A percentile compares a stretch with the other conserved stretches of the same genome.
These are phyloP conservation scores for Thaumatotibia leucotreta DNA, from an alignment of 1,140 invertebrate genomes.

Conservation along the genomic window DNA sequence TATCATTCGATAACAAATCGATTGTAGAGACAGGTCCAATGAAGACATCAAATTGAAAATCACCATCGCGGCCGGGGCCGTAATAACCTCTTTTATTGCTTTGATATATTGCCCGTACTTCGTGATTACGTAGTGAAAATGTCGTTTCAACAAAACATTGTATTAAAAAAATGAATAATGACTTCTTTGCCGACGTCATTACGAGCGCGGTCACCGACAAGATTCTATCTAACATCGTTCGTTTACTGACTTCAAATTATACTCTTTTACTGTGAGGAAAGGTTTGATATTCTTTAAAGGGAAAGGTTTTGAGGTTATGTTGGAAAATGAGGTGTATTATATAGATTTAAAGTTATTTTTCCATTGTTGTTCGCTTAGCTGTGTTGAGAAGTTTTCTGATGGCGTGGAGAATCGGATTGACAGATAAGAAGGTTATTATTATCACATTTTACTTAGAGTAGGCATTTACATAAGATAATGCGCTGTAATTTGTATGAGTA, in stretches of 20 bases:
- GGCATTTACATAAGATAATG: conserved; percentile 64
- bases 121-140: conserved; percentile 73
- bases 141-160: conserved; percentile 73
- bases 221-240: conserved; percentile 56
- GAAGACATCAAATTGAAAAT: conserved; percentile 72
- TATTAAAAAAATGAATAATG: conserved; percentile 76
- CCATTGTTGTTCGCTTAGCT: conserved; percentile 14
- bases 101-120: conserved; percentile 70
- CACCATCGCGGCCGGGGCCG: conserved; percentile 50
- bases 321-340: conserved; percentile 25
- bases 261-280: conserved; percentile 22
- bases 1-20: conserved; percentile 8
- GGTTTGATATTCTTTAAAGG: conserved; percentile 1
- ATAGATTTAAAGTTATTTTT: conserved; percentile 34
- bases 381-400: conserved; percentile 47
- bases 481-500: conserved; percentile 37
- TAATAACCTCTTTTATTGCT: conserved; percentile 64
- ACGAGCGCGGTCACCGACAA: conserved; percentile 59
- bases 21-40: conserved; percentile 41
- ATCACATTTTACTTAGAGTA: conserved; percentile 70
- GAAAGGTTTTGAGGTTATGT: neutral
- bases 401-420: conserved; percentile 69
- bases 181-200: conserved; percentile 72
- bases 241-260: conserved; percentile 19
- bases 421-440: conserved; percentile 73